Conservation (phyloP, 2,888 invertebrate genomes). For the Agrochola lota region DNA sequence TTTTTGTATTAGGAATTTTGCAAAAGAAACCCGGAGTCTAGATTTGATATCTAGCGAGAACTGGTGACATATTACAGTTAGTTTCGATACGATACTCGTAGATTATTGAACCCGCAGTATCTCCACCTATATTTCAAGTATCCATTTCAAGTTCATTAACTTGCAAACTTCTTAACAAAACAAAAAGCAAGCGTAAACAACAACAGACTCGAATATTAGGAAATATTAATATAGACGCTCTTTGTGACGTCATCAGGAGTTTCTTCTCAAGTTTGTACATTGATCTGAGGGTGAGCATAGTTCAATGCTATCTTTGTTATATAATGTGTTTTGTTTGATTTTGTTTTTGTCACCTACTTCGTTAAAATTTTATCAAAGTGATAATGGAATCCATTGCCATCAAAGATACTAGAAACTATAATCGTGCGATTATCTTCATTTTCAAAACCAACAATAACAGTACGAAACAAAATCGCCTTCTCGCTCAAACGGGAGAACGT, state of each 20-base stretch:
- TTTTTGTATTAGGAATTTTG: not conserved
- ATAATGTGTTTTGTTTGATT: not conserved
- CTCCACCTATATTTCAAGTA: not conserved
- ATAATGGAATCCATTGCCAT: no score
- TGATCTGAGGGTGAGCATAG: not conserved
- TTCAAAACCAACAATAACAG: not conserved
- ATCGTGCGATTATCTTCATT: not conserved
- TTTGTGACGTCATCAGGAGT: conserved; percentile 21
- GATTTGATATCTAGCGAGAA: not conserved
- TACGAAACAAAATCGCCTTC: not conserved
- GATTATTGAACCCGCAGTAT: not conserved
- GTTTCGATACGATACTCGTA: not conserved
- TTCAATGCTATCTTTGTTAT: not conserved
- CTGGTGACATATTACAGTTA: not conserved
- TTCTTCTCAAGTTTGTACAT: not conserved
- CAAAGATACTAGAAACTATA: no score
- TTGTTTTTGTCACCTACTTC: not conserved
- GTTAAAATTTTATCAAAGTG: no score
- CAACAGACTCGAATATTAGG: no score
- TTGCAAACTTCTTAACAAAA: not conserved
- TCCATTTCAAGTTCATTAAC: conserved; percentile 2
- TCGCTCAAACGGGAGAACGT: no score
- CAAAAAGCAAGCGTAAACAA: no score
- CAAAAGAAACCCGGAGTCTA: not conserved
- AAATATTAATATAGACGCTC: conserved; percentile 3